Conservation (phyloP, 2,113 vertebrate genomes). For the Chauna torquata region DNA sequence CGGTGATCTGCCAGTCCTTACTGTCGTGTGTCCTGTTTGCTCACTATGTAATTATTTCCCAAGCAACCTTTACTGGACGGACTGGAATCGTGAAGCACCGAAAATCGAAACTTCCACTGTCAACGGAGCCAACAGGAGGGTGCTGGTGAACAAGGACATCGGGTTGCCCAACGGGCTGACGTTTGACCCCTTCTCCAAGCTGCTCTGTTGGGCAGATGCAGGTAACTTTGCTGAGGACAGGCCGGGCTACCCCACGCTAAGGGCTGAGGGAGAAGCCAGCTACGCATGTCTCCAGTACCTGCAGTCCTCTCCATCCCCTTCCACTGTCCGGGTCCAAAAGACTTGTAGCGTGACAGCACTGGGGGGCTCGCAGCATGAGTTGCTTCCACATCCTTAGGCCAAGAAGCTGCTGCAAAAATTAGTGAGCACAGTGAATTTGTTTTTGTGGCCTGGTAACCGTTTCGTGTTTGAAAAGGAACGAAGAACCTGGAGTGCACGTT, state of each 20-base stretch:
- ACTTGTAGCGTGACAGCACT: fast-evolving
- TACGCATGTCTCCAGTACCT: fast-evolving
- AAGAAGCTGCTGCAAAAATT: neutral
- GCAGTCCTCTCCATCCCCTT: neutral
- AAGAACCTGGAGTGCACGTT: slow-evolving; percentile 90
- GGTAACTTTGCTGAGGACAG: slow-evolving; percentile 67
- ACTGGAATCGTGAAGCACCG: slow-evolving; percentile 97
- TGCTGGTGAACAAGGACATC: slow-evolving; percentile 89
- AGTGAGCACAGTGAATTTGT: no score
- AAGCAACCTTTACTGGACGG: slow-evolving; percentile 96
- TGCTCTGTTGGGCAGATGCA: slow-evolving; percentile 96
- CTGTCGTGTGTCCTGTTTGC: neutral
- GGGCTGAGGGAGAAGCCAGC: fast-evolving
- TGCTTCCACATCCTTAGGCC: neutral
- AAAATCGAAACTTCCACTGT: slow-evolving; percentile 91
- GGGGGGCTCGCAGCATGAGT: no score
- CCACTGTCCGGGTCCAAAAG: neutral
- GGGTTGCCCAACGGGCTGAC: slow-evolving; percentile 92
- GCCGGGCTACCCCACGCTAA: fast-evolving
- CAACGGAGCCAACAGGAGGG: slow-evolving; percentile 85
- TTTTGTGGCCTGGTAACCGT: neutral
- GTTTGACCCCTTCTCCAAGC: slow-evolving; percentile 83
- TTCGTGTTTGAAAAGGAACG: slow-evolving; percentile 80
- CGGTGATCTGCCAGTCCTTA: neutral
- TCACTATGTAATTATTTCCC: neutral